Evolutionary conservation across 2,888 invertebrate genomes (phyloP).

Genomic region (Girardia tigrina): DNA sequence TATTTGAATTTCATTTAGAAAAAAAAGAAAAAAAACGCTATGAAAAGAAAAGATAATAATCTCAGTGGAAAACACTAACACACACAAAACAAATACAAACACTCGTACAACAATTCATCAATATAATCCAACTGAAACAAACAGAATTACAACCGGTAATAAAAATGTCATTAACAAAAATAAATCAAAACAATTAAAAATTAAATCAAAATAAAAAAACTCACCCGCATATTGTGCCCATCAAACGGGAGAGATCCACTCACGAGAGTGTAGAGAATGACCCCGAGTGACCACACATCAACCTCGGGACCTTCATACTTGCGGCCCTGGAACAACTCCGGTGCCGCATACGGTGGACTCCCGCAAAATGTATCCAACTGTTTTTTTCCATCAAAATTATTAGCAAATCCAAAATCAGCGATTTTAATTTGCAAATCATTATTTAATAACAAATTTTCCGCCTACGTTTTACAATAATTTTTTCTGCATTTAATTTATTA

Average conservation of each 20-base stretch:
- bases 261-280: conserved; percentile 36
- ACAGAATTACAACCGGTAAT: too few relatives aligned
- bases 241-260: conserved; percentile 37
- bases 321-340: conserved; percentile 67
- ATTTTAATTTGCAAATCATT: conserved; percentile 99
- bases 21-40: too few relatives aligned
- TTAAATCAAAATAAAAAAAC: too few relatives aligned
- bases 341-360: conserved; percentile 97
- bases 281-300: conserved; percentile 36
- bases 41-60: too few relatives aligned
- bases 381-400: conserved; percentile 93
- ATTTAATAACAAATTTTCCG: conserved; percentile 94
- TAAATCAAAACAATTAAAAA: too few relatives aligned
- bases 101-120: too few relatives aligned
- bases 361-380: conserved; percentile 99
- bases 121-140: too few relatives aligned
- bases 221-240: conserved; percentile 33
- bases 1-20: too few relatives aligned
- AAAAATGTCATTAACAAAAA: too few relatives aligned
- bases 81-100: too few relatives aligned
- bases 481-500: conserved; percentile 51
- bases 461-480: conserved; percentile 55
- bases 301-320: conserved; percentile 37
- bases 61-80: too few relatives aligned
- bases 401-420: conserved; percentile 97